Base-by-base conservation (phyloP, 2,797 vertebrate species). In the Antrozous pallidus region DNA sequence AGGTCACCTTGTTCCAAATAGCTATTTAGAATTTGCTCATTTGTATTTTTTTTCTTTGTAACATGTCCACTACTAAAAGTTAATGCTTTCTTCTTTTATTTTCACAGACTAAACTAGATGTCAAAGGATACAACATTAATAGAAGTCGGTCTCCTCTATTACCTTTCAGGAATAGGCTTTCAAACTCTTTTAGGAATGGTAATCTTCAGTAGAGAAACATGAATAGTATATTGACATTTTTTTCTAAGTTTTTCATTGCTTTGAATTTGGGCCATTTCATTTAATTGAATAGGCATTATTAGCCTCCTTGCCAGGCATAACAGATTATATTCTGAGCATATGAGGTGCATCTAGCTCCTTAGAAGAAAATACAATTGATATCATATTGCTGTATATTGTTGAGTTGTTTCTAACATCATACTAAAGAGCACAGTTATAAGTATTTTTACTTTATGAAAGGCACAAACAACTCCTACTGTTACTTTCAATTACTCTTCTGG, bases 1-100 rank as follows among this genome's bases (percentile, higher is more conserved):
- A 93, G 95, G 97, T 98, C 98, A 98, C 97, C 95, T 98, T 98
- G 97, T 67, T 97, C 96, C 95, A 93, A 93, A 95, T 84, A 92
- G 84, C 94, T 97, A 92, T 97, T 97, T 97, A 96, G 94, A 96
- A 97, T 97, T 95, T 96, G 89, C 93, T 97, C 94, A 89, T 97
- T 97, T 97, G 45, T 84, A 65, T 71, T 33, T 38, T 47, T 38
- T 58, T 22, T 58, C 31, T 40, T 89, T 54, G 90, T 95, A 98
- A 96, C 96, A 94, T 97, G 90, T 93, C 96, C 93, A 86, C 94
- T 96, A 95, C 96, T 97, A 96, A 97, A 98, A 98, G 97, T 98
- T 98, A 98, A 98, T 97, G 92, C 97, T 97, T 96, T 97, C 92
- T 97, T 96, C 86, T 97, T 98, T 98, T 97, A 97, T 97, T 98